Conservation (phyloP, 2,888 invertebrate genomes). For the Lordiphosa andalusiaca region DNA sequence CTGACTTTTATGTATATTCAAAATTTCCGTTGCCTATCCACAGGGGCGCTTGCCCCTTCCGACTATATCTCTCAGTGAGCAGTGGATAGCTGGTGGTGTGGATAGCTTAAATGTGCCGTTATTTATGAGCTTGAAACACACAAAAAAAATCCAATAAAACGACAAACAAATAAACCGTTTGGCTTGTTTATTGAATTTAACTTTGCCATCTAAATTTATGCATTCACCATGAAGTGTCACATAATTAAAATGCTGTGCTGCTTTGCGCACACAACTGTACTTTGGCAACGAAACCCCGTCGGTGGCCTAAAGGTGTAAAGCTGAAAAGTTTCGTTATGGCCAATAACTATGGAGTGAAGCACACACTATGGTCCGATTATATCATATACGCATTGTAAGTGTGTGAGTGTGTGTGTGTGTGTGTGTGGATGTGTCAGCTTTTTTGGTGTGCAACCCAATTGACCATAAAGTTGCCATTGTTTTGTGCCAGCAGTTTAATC, state of each 20-base stretch:
- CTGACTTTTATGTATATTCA: too few relatives aligned
- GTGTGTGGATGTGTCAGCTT: constrained; percentile 20
- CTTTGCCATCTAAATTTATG: background rate
- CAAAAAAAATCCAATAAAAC: background rate
- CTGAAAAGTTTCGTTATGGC: constrained; percentile 38
- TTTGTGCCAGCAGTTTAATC: constrained; percentile 32
- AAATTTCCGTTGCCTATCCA: too few relatives aligned
- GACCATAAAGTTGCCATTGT: constrained; percentile 29
- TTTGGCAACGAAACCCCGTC: background rate
- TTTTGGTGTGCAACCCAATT: constrained; percentile 16
- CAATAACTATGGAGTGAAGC: constrained; percentile 45
- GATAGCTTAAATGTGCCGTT: too few relatives aligned
- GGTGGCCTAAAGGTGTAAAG: background rate
- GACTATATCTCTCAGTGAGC: too few relatives aligned
- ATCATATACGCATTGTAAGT: constrained; percentile 4
- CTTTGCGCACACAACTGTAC: constrained; percentile 35
- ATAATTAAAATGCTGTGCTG: constrained; percentile 1
- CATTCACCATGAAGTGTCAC: constrained; percentile 1
- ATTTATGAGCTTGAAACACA: background rate
- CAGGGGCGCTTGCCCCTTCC: too few relatives aligned
- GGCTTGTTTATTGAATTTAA: constrained; percentile 20
- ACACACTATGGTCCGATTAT: constrained; percentile 9
- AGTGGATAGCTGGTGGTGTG: too few relatives aligned
- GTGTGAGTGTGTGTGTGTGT: constrained; percentile 15
- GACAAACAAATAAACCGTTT: constrained; percentile 5